Percentiles rank a stretch among this genome's conserved stretches.
These are phyloP conservation scores for Euwallacea similis DNA, from an alignment of 1,140 invertebrate genomes.

Conservation along the genomic window DNA sequence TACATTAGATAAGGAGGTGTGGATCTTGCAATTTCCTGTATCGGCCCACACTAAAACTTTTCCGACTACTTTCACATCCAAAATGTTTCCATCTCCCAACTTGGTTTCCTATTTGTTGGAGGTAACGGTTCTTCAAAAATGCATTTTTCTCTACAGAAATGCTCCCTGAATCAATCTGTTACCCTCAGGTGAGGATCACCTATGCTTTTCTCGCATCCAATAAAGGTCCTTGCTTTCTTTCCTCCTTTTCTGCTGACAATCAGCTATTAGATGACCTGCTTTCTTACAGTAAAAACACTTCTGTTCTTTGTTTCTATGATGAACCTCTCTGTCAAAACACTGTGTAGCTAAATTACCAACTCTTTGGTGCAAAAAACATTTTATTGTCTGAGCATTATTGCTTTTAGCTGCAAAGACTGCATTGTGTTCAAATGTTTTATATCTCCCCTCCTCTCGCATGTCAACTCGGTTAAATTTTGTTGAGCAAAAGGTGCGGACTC, in stretches of 20 bases:
- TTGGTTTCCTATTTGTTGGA: neutral
- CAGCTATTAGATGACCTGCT: neutral
- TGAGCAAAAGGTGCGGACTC: no score
- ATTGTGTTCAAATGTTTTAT: no score
- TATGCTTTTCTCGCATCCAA: neutral
- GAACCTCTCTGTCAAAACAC: no score
- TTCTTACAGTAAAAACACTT: slow-evolving; percentile 12
- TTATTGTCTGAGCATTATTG: no score
- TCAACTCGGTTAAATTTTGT: no score
- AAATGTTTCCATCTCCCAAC: slow-evolving; percentile 7
- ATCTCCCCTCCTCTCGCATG: no score
- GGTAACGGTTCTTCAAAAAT: neutral
- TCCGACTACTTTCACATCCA: no score
- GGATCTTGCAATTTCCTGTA: neutral
- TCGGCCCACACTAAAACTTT: neutral
- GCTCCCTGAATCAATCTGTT: neutral
- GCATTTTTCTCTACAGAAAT: neutral
- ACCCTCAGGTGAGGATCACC: no score
- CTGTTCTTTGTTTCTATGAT: neutral
- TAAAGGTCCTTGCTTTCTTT: slow-evolving; percentile 3
- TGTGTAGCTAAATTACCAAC: no score
- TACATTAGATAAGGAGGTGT: slow-evolving; percentile 5
- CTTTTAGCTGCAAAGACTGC: no score
- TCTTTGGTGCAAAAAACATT: no score
- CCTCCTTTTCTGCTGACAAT: neutral